Evolutionary conservation across 2,797 vertebrate genomes (phyloP).

Genomic region (Etheostoma perlongum): DNA sequence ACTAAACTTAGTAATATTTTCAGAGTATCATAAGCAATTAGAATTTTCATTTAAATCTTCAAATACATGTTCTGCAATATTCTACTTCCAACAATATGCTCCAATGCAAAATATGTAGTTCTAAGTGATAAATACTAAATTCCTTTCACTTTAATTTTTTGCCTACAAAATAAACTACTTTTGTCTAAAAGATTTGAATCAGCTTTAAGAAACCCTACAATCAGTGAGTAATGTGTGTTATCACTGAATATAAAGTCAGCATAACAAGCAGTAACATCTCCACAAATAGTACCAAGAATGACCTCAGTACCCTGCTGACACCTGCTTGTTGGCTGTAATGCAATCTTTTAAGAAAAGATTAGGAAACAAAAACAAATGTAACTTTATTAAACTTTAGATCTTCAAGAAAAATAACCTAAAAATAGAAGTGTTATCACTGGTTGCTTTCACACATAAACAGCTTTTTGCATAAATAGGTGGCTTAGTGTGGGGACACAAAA

Average conservation of each 20-base stretch:
- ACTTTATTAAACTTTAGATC: not conserved
- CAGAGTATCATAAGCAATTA: not conserved
- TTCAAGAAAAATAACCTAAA: not conserved
- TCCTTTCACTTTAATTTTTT: not conserved
- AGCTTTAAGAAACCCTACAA: not conserved
- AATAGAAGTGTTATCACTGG: not conserved
- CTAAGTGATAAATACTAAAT: not conserved
- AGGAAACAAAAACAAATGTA: not conserved
- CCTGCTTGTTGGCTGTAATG: not conserved
- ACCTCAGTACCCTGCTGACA: not conserved
- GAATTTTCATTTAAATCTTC: too few relatives aligned
- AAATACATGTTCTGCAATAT: too few relatives aligned
- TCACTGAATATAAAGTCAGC: not conserved
- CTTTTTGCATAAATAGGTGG: not conserved
- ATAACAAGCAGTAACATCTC: not conserved
- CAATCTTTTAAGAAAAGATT: conserved; percentile 1
- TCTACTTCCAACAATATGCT: not conserved
- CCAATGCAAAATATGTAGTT: not conserved
- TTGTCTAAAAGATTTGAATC: not conserved
- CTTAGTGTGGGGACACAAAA: not conserved
- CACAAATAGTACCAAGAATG: not conserved
- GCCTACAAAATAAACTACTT: not conserved
- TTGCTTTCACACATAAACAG: not conserved
- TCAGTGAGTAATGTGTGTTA: not conserved
- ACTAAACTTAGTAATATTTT: not conserved